Evolutionary conservation across 2,797 vertebrate genomes (phyloP).

Genomic region (Discoglossus pictus): DNA sequence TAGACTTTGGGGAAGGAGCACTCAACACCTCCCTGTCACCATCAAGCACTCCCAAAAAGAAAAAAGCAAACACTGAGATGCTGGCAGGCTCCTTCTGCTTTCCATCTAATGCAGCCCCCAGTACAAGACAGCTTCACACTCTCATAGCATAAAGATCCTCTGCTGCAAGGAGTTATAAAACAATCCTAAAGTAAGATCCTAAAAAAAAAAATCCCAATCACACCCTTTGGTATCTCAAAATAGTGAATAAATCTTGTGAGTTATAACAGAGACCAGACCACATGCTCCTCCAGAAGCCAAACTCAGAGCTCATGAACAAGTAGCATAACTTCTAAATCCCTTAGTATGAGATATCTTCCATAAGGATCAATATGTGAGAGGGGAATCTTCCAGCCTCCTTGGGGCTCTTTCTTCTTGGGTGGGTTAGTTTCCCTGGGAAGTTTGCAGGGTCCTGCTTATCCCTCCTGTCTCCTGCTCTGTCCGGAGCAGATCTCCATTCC

Average conservation of each 20-base stretch:
- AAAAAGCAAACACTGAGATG: constrained; percentile 47
- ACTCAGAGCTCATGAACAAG: neutral
- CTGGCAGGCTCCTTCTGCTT: too few relatives aligned
- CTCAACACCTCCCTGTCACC: constrained; percentile 59
- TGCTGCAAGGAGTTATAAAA: too few relatives aligned
- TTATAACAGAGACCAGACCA: too few relatives aligned
- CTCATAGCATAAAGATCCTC: too few relatives aligned
- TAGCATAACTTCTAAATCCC: constrained; percentile 10
- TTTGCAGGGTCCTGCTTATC: constrained; percentile 19
- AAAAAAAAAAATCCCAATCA: too few relatives aligned
- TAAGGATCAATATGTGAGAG: neutral
- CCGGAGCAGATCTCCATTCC: constrained; percentile 41
- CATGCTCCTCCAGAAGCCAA: too few relatives aligned
- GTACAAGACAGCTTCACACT: too few relatives aligned
- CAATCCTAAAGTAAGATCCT: too few relatives aligned
- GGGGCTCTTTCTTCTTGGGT: constrained; percentile 1
- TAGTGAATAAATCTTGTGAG: too few relatives aligned
- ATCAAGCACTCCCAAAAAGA: constrained; percentile 56
- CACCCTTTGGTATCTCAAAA: too few relatives aligned
- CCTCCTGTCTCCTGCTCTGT: constrained; percentile 36
- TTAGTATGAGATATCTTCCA: neutral
- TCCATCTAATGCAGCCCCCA: too few relatives aligned
- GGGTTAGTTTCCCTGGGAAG: constrained; percentile 16
- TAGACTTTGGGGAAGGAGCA: constrained; percentile 35
- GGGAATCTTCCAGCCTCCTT: neutral